Evolutionary conservation across 2,888 invertebrate species (phyloP), one percentile per base, ranked within the genome.

Genomic region (Sarcophaga subvicina): DNA sequence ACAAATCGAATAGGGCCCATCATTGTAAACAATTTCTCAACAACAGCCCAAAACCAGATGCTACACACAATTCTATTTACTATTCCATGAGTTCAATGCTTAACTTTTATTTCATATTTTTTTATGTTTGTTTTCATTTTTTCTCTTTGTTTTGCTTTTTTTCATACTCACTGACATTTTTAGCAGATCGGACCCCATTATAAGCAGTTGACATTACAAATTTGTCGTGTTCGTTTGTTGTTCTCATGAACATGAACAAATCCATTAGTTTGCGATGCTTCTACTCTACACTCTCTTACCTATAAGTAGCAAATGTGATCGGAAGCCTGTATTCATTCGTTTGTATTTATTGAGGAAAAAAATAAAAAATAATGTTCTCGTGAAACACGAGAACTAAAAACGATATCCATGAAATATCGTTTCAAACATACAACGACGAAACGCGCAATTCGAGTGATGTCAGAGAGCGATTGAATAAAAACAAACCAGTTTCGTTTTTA

Each of bases 151-250:
- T 66, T 8, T 77, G 59, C 67, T 14, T n/a, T 47, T 54, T 66
- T 64, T 82, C 22, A 82, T 82, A 77, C 64, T 76, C 27, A 59
- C 73, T 17, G 47, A 45, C 8, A 37, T 37, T 37, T 27, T 37
- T 37, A 37, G 37, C 37, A 37, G 37, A 37, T 37, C 70, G 62
- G 47, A 54, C 17, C 64, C 27, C 17, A 60, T 66, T 67, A 71
- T 72, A 72, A 78, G 14, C 77, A 62, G 77, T 73, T 73, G 78
- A 78, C 66, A 62, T 62, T 67, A 83, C 62, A 83, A 78, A 78
- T 83, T 54, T 77, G 66, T 77, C 64, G 25, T 77, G 20, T 77
- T 59, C 17, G n/a, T 63, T 76, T 45, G n/a, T 17, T 67, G 20
- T 60, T 63, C 60, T 76, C 54, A 11, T 75, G 70, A 77, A 47